Evolutionary conservation across 2,113 vertebrate genomes (phyloP).

Genomic region (Pygoscelis antarcticus): DNA sequence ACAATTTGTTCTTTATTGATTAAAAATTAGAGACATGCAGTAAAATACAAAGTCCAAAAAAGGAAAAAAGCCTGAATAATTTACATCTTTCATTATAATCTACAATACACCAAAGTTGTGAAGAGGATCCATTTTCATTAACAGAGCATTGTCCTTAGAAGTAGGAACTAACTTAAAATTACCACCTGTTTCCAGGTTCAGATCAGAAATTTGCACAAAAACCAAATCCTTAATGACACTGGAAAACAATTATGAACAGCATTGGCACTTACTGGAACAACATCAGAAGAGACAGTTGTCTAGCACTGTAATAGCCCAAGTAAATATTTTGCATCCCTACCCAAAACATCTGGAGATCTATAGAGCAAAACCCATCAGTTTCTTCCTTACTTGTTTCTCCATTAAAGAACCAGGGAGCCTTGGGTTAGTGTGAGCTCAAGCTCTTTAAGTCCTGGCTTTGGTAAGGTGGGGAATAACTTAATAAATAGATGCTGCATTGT

Average conservation of each 20-base stretch:
- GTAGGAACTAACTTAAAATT: conserved; percentile 64
- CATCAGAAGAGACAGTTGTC: conserved; percentile 53
- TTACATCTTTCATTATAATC: conserved; percentile 83
- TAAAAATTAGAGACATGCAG: conserved; percentile 94
- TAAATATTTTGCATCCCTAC: background rate
- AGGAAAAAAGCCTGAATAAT: conserved; percentile 75
- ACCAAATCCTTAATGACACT: conserved; percentile 62
- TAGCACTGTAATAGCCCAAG: conserved; percentile 64
- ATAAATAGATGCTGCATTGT: conserved; percentile 39
- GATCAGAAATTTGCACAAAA: conserved; percentile 69
- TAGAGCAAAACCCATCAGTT: background rate
- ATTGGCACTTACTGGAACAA: conserved; percentile 74
- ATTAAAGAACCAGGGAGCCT: background rate
- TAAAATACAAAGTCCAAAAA: conserved; percentile 87
- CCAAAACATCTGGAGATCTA: conserved; percentile 38
- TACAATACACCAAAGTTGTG: conserved; percentile 70
- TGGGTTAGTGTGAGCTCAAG: conserved; percentile 7
- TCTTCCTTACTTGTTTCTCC: background rate
- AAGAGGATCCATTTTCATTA: conserved; percentile 70
- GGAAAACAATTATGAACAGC: conserved; percentile 65
- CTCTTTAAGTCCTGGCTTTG: conserved; percentile 19
- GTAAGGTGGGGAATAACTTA: background rate
- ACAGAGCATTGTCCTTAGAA: conserved; percentile 62
- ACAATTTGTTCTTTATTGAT: conserved; percentile 92
- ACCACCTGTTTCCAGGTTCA: conserved; percentile 72